These are phyloP conservation scores for Agrochola lota DNA, from an alignment of 2,888 invertebrate species.

Conservation along the genomic window DNA sequence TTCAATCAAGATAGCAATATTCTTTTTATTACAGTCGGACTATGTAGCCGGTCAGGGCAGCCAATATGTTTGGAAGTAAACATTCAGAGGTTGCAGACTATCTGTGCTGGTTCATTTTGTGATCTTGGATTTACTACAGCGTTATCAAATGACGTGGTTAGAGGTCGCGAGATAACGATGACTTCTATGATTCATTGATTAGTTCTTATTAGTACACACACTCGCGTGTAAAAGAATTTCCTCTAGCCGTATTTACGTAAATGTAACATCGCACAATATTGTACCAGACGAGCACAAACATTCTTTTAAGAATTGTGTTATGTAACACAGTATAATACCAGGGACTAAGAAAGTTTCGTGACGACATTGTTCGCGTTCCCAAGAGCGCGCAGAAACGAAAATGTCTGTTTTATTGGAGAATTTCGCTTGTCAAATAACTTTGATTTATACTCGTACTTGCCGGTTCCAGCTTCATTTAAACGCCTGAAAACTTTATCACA, in stretches of 20 bases:
- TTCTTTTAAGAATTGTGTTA: conserved; percentile 25
- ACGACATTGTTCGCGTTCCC: conserved; percentile 45
- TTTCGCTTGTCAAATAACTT: conserved; percentile 56
- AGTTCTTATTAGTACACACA: conserved; percentile 14
- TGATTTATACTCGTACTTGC: conserved; percentile 56
- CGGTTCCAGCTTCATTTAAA: conserved; percentile 40
- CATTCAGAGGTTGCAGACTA: conserved; percentile 33
- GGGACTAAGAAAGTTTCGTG: conserved; percentile 43
- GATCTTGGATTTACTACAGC: conserved; percentile 41
- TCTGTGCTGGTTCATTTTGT: conserved; percentile 27
- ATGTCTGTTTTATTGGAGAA: conserved; percentile 49
- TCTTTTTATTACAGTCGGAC: conserved; percentile 40
- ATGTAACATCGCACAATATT: not conserved
- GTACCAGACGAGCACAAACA: conserved; percentile 20
- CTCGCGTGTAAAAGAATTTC: conserved; percentile 20
- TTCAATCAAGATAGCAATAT: conserved; percentile 60
- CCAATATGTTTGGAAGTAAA: conserved; percentile 38
- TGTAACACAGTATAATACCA: conserved; percentile 26
- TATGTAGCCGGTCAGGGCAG: conserved; percentile 18
- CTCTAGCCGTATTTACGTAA: not conserved
- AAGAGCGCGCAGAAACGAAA: conserved; percentile 49
- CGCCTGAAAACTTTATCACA: conserved; percentile 60
- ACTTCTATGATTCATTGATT: conserved; percentile 55
- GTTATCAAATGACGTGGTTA: conserved; percentile 54
- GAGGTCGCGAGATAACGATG: conserved; percentile 57